These are phyloP conservation scores for Myoxocephalus aenaeus DNA, from an alignment of 2,797 vertebrate genomes.

Conservation along the genomic window DNA sequence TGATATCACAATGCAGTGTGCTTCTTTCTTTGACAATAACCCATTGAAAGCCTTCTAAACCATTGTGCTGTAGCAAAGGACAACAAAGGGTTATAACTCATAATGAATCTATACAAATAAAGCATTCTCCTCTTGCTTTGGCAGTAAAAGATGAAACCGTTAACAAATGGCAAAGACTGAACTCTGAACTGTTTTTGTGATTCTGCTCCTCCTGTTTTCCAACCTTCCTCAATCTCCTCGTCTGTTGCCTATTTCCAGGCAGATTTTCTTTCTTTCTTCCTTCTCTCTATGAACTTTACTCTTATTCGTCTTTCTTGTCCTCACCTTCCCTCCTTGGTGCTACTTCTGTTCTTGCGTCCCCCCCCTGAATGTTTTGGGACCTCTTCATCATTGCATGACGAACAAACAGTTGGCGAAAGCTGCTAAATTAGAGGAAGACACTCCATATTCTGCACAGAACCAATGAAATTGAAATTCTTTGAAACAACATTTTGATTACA, in stretches of 20 bases:
- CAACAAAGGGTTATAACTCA: not conserved
- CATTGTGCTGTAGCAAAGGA: not conserved
- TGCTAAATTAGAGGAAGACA: not conserved
- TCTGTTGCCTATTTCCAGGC: not conserved
- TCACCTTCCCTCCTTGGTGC: not conserved
- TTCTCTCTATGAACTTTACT: not conserved
- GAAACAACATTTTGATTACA: not conserved
- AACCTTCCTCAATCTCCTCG: not conserved
- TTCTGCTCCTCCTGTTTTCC: not conserved
- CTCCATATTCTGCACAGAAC: not conserved
- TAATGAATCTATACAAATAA: not conserved
- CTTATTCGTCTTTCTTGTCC: not conserved
- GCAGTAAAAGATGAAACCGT: not conserved
- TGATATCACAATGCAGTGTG: slow-evolving; percentile 28
- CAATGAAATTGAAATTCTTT: not conserved
- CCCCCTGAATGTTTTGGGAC: not conserved
- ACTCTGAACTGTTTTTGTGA: not conserved
- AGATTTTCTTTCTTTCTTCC: not conserved
- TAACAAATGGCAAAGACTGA: not conserved
- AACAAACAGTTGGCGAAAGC: not conserved
- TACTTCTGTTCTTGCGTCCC: slow-evolving; percentile 11
- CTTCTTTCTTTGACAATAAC: slow-evolving; percentile 31
- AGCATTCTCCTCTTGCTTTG: not conserved
- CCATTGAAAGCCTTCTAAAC: slow-evolving; percentile 11
- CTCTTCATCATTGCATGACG: not conserved